Evolutionary conservation across 1,140 invertebrate species (phyloP).

Genomic region (Chlorops oryzae): DNA sequence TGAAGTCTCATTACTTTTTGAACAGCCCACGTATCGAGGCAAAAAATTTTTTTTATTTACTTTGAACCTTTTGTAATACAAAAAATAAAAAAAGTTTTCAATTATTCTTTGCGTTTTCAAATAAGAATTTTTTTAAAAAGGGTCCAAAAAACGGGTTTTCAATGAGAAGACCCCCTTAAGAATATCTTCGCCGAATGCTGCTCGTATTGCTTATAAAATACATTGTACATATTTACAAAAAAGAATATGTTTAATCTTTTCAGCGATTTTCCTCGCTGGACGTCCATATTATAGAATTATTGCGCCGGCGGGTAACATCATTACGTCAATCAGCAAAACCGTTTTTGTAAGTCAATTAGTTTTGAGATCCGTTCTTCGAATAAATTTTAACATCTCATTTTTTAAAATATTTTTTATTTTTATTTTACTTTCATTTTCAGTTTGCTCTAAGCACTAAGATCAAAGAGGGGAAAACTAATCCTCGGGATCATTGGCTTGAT

Average conservation of each 20-base stretch:
- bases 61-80: no score
- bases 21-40: no score
- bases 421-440: slow-evolving; percentile 54
- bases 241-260: slow-evolving; percentile 76
- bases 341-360: slow-evolving; percentile 63
- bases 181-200: no score
- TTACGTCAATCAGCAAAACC: slow-evolving; percentile 73
- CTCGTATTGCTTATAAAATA: no score
- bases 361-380: slow-evolving; percentile 26
- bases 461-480: slow-evolving; percentile 53
- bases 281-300: slow-evolving; percentile 72
- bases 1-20: no score
- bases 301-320: slow-evolving; percentile 76
- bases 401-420: slow-evolving; percentile 81
- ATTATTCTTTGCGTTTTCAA: no score
- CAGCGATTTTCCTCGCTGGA: slow-evolving; percentile 77
- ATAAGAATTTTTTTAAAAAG: no score
- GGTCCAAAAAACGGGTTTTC: no score
- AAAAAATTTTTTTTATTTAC: no score
- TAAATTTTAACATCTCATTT: slow-evolving; percentile 58
- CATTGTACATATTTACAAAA: no score
- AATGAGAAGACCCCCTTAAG: no score
- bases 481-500: slow-evolving; percentile 71
- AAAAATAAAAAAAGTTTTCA: no score
- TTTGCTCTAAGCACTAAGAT: slow-evolving; percentile 60